Percentiles rank a stretch among this genome's conserved stretches.
Evolutionary conservation across 2,113 vertebrate species (phyloP).

Genomic region (Sapayoa aenigma): DNA sequence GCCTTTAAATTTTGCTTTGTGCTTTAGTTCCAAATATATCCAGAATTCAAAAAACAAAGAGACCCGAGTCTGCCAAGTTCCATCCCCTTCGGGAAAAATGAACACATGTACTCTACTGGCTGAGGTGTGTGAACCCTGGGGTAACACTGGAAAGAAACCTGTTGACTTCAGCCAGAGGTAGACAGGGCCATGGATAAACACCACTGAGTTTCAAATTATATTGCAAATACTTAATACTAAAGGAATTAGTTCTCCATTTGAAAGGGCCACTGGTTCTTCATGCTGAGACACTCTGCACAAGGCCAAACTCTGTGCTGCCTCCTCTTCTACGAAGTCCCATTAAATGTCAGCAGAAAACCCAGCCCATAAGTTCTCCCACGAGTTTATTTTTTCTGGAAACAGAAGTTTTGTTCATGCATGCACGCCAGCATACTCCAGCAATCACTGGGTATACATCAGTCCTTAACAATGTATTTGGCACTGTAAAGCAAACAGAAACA

Average conservation of each 20-base stretch:
- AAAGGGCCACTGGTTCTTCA: conserved; percentile 18
- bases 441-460: neutral
- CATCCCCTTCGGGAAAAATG: conserved; percentile 7
- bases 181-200: neutral
- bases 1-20: neutral
- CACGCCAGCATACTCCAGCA: neutral
- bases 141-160: conserved; percentile 11
- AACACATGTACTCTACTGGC: neutral
- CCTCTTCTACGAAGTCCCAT: neutral
- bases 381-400: conserved; percentile 28
- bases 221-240: conserved; percentile 49
- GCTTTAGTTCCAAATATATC: conserved; percentile 7
- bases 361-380: neutral
- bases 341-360: neutral
- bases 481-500: neutral
- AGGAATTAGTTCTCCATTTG: conserved; percentile 23
- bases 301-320: neutral
- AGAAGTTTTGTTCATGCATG: neutral
- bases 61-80: neutral
- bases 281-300: neutral
- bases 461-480: neutral
- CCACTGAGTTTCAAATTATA: conserved; percentile 14
- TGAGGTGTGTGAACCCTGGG: neutral
- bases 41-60: neutral
- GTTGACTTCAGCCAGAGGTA: conserved; percentile 17